These are phyloP conservation scores for Caenorhabditis auriculariae DNA, from an alignment of 2,888 invertebrate species.

Conservation along the genomic window DNA sequence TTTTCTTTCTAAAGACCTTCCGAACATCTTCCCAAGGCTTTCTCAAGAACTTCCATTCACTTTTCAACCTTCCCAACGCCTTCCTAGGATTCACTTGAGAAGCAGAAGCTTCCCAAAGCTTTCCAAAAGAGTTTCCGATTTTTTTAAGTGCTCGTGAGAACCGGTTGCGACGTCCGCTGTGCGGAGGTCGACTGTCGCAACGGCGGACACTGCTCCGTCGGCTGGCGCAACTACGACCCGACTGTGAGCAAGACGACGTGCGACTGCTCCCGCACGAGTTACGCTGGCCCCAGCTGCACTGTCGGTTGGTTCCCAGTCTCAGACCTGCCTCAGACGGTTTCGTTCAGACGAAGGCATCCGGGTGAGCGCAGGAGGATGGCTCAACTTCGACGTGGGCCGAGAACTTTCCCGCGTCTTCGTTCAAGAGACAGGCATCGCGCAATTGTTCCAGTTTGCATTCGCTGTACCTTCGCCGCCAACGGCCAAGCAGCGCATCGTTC, in stretches of 20 bases:
- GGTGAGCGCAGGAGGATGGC: slow-evolving; percentile 25
- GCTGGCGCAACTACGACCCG: slow-evolving; percentile 51
- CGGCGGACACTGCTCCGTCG: slow-evolving; percentile 55
- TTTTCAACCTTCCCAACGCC: no score
- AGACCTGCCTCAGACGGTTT: no score
- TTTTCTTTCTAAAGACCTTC: no score
- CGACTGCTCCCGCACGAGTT: slow-evolving; percentile 54
- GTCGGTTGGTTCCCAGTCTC: no score
- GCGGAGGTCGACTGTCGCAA: slow-evolving; percentile 46
- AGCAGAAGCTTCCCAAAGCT: no score
- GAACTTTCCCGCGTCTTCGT: slow-evolving; percentile 22
- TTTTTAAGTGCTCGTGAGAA: slow-evolving; percentile 37
- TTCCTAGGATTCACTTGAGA: no score
- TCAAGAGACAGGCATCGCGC: slow-evolving; percentile 12
- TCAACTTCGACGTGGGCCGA: slow-evolving; percentile 43
- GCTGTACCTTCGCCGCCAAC: slow-evolving; percentile 13
- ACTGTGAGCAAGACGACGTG: slow-evolving; percentile 39
- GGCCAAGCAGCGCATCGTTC: slow-evolving; percentile 17
- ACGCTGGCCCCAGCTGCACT: slow-evolving; percentile 42
- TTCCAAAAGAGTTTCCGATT: no score
- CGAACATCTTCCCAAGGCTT: no score
- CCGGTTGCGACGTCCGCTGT: slow-evolving; percentile 50
- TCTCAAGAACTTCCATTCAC: no score
- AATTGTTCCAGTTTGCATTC: slow-evolving; percentile 52
- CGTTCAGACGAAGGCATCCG: slow-evolving; percentile 42